Evolutionary conservation across 2,888 invertebrate species (phyloP).

Genomic region (Philhelius pedissequus): DNA sequence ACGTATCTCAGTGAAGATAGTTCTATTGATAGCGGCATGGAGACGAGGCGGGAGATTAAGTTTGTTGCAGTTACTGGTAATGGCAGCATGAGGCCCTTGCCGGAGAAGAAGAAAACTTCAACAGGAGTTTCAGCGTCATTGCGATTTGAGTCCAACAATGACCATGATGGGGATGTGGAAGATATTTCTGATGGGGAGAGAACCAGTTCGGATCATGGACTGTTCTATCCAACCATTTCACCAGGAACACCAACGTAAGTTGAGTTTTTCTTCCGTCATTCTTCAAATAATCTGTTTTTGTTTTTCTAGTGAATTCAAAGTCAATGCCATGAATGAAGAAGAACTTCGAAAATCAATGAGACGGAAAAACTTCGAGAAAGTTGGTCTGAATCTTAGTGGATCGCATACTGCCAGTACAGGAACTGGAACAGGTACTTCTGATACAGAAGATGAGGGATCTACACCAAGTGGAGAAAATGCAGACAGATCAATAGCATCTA

Average conservation of each 20-base stretch:
- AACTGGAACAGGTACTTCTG: slow-evolving; percentile 85
- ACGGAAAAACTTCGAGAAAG: slow-evolving; percentile 83
- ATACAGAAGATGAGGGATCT: slow-evolving; percentile 87
- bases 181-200: slow-evolving; percentile 91
- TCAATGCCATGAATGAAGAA: slow-evolving; percentile 92
- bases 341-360: slow-evolving; percentile 88
- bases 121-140: slow-evolving; percentile 49
- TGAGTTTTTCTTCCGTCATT: neutral
- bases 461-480: slow-evolving; percentile 91
- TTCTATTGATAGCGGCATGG: slow-evolving; percentile 88
- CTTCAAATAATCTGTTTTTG: neutral
- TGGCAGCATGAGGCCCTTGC: slow-evolving; percentile 69
- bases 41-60: slow-evolving; percentile 76
- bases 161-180: slow-evolving; percentile 92
- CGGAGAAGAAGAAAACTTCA: slow-evolving; percentile 75
- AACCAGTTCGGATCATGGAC: slow-evolving; percentile 86
- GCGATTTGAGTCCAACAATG: slow-evolving; percentile 84
- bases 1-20: slow-evolving; percentile 86
- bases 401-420: slow-evolving; percentile 79
- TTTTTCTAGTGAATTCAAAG: slow-evolving; percentile 87
- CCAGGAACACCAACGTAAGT: slow-evolving; percentile 79
- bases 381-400: slow-evolving; percentile 78
- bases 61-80: slow-evolving; percentile 73
- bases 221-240: slow-evolving; percentile 84
- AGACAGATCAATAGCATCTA: slow-evolving; percentile 83